These are phyloP conservation scores for Ochropleura leucogaster DNA, from an alignment of 2,888 invertebrate species.

Conservation along the genomic window DNA sequence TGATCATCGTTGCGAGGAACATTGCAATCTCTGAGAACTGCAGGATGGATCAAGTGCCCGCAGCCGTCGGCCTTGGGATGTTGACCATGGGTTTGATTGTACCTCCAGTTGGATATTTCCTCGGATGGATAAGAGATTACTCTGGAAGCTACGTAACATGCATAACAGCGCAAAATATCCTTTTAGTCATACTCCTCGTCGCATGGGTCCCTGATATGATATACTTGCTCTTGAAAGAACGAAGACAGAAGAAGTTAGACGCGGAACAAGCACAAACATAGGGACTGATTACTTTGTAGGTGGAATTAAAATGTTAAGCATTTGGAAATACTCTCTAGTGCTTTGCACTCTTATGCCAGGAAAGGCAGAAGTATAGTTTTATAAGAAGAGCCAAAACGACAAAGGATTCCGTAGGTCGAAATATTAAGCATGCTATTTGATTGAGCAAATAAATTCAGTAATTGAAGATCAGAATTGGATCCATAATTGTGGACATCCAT, in stretches of 20 bases:
- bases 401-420: constrained; percentile 8
- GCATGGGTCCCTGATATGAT: constrained; percentile 92
- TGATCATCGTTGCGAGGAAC: constrained; percentile 93
- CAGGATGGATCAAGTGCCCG: constrained; percentile 90
- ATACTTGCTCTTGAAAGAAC: constrained; percentile 78
- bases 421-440: constrained; percentile 6
- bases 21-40: constrained; percentile 93
- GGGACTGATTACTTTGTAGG: constrained; percentile 41
- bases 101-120: constrained; percentile 91
- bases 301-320: constrained; percentile 48
- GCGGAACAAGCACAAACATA: constrained; percentile 73
- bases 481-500: not conserved
- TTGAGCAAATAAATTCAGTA: not conserved
- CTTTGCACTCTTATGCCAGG: constrained; percentile 35
- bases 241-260: constrained; percentile 71
- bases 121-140: constrained; percentile 92
- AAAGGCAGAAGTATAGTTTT: constrained; percentile 39
- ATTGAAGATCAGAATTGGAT: constrained; percentile 2
- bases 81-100: constrained; percentile 93
- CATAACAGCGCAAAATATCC: constrained; percentile 91
- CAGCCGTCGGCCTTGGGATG: constrained; percentile 94
- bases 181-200: constrained; percentile 88
- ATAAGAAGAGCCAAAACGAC: constrained; percentile 34
- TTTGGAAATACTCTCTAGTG: constrained; percentile 62
- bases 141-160: constrained; percentile 91